A percentile compares a stretch with the other conserved stretches of the same genome.
These are phyloP conservation scores for Phrynosoma blainvillii DNA, from an alignment of 2,113 vertebrate genomes.

Conservation along the genomic window DNA sequence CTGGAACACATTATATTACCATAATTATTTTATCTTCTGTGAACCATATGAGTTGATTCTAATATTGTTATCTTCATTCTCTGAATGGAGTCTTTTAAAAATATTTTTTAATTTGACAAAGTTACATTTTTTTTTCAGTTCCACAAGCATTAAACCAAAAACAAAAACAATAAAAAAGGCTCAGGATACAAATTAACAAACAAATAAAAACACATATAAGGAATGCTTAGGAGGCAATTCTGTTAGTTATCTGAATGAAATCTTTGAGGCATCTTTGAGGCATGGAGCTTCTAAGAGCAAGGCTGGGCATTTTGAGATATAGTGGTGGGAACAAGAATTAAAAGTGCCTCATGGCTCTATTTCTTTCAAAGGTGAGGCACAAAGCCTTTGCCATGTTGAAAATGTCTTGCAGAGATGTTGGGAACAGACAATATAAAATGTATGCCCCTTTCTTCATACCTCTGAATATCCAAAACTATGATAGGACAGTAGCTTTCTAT, in stretches of 20 bases:
- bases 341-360: neutral
- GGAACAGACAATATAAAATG: neutral
- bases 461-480: neutral
- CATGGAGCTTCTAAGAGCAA: neutral
- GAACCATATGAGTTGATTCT: neutral
- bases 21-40: neutral
- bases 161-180: too few species aligned
- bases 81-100: neutral
- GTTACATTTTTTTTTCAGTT: too few species aligned
- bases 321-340: neutral
- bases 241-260: too few species aligned
- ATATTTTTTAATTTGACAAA: too few species aligned
- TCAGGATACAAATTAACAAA: too few species aligned
- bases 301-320: neutral
- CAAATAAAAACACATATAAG: too few species aligned
- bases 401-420: neutral
- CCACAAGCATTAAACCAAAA: too few species aligned
- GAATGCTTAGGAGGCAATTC: too few species aligned
- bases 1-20: neutral
- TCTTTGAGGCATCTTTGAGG: too few species aligned
- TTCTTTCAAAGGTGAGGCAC: neutral
- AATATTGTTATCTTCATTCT: neutral
- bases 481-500: neutral
- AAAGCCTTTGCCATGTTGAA: neutral
- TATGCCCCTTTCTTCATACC: neutral